Evolutionary conservation across 2,888 invertebrate species (phyloP), one percentile per base, ranked within the genome.

Genomic region (Cryptophagus acutangulus): DNA sequence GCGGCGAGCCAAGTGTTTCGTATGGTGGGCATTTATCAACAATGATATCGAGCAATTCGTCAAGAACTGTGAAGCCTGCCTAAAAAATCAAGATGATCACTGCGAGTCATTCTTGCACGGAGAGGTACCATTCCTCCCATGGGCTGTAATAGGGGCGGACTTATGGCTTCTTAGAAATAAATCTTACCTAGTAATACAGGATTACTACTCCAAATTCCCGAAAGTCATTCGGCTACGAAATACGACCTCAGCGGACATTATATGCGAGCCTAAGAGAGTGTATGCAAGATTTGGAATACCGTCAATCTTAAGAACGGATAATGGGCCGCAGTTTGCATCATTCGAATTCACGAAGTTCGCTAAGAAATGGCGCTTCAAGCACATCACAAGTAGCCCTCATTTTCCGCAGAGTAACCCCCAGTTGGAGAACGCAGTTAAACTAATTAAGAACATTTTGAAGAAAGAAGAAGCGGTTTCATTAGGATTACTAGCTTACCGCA

Each of bases 201-300:
- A 54, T 26, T 50, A 48, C 34, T 50, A 34, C 39, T 47, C 43
- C 5, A 25, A 44, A 17, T 54, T 28, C 33, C 34, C 45, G 1
- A 46, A 52, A 38, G 20, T 50, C 8, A 40, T 41, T n/a, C 16
- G 28, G 8, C 17, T 38, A n/a, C n/a, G 9, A 35, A 16, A 24
- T 5, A 15, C 10, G 2, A 36, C 36, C 2, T 4, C 26, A 6
- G 16, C 3, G 6, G 13, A 30, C 4, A 8, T 36, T n/a, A 14
- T 36, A 3, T 3, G 10, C 2, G 28, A 26, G 8, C 6, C 28
- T 6, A 26, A 36, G 10, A 12, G 14, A 26, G 28, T 36, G 2
- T 26, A 36, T 14, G 30, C 30, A 14, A 25, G 36, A 12, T n/a
- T 10, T 17, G 31, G 31, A 24, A 8, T 24, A 13, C 33, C 41